These are phyloP conservation scores for Florisuga fusca DNA, from an alignment of 2,797 vertebrate genomes.

Conservation along the genomic window DNA sequence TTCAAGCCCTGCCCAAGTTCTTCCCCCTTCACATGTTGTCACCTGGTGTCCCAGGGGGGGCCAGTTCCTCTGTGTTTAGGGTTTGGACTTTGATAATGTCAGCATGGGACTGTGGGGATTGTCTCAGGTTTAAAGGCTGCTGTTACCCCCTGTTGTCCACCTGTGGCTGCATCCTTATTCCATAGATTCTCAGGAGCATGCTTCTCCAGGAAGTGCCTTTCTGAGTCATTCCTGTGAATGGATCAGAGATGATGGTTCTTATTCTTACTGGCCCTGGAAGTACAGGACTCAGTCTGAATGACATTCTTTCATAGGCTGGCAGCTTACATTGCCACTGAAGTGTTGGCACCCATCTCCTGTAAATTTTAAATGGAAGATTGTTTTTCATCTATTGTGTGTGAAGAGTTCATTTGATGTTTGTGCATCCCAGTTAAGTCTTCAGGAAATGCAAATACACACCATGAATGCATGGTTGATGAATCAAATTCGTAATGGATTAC, in stretches of 20 bases:
- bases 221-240: neutral
- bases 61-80: fast-evolving
- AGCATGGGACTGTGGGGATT: fast-evolving
- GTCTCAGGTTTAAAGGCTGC: neutral
- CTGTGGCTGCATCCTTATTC: neutral
- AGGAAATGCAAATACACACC: neutral
- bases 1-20: neutral
- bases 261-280: neutral
- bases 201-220: neutral
- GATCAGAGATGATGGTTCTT: neutral
- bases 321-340: neutral
- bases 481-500: neutral
- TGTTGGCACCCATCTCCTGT: neutral
- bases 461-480: neutral
- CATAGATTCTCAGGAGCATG: fast-evolving
- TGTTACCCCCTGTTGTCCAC: too few species aligned
- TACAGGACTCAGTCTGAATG: neutral
- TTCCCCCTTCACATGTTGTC: fast-evolving
- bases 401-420: neutral
- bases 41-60: neutral
- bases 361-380: neutral
- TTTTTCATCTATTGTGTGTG: neutral
- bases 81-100: neutral
- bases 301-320: neutral
- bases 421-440: neutral